Percentiles rank a stretch among this genome's conserved stretches.
phyloP scores from a whole-genome alignment of 2,113 vertebrate species.

The Montifringilla adamsi region DNA sequence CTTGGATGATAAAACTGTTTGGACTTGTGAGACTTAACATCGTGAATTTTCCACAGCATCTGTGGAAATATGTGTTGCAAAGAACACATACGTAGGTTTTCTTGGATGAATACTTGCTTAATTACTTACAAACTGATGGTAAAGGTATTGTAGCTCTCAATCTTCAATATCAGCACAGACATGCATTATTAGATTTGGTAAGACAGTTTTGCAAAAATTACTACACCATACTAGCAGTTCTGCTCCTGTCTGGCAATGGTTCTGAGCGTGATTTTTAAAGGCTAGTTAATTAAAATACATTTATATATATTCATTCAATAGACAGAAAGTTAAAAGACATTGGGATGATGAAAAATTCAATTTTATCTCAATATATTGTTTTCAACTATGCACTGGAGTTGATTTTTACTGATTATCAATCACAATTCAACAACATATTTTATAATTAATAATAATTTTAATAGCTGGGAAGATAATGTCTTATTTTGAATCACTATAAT shows the following conservation, averaged over 20 bases:
- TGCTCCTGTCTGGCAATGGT: neutral
- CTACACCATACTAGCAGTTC: neutral
- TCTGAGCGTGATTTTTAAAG: constrained; percentile 10
- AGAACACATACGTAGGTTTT: neutral
- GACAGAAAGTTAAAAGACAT: neutral
- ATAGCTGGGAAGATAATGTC: neutral
- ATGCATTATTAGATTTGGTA: neutral
- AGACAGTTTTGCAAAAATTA: constrained; percentile 18
- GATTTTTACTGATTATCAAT: neutral
- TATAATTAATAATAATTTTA: neutral
- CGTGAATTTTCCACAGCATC: neutral
- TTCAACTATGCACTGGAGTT: neutral
- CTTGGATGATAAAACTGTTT: neutral
- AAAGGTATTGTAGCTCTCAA: constrained; percentile 30
- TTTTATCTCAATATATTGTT: neutral
- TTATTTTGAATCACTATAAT: neutral
- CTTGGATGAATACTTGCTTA: neutral
- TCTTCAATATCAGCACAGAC: neutral
- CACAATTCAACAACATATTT: neutral
- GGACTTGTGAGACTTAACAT: neutral
- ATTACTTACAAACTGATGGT: neutral
- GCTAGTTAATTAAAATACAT: constrained; percentile 15
- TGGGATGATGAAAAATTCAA: neutral
- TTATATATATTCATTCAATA: neutral
- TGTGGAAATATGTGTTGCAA: neutral